Evolutionary conservation across 2,113 vertebrate genomes (phyloP).

Genomic region (Naja naja): DNA sequence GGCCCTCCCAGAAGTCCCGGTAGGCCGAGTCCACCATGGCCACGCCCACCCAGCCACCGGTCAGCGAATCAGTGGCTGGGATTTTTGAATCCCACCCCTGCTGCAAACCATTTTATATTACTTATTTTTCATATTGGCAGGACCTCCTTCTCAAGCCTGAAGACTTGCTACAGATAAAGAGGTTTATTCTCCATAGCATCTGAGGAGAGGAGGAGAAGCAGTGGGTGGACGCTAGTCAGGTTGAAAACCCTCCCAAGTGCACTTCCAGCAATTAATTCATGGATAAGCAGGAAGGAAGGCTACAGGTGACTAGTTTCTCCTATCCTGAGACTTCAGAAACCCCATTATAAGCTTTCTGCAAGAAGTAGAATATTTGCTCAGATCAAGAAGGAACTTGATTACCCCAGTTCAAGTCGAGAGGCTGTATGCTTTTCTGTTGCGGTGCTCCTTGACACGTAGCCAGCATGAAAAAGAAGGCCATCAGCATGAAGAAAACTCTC

Average conservation of each 20-base stretch:
- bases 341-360: neutral
- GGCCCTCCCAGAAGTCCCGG: too few species aligned
- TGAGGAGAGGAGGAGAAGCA: too few species aligned
- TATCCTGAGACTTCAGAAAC: neutral
- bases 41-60: too few species aligned
- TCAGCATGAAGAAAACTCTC: neutral
- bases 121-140: neutral
- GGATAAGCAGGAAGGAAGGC: neutral
- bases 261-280: neutral
- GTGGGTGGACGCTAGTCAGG: too few species aligned
- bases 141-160: too few species aligned
- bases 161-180: too few species aligned
- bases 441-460: neutral
- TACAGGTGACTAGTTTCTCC: too few species aligned
- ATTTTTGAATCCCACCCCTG: neutral
- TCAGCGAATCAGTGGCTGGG: too few species aligned
- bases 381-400: neutral
- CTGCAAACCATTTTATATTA: neutral
- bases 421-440: fast-evolving
- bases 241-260: neutral
- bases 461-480: neutral
- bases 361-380: neutral
- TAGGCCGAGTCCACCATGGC: too few species aligned
- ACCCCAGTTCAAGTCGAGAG: fast-evolving
- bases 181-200: too few species aligned